phyloP scores from a whole-genome alignment of 1,140 invertebrate genomes.

The Lordiphosa mommai region DNA sequence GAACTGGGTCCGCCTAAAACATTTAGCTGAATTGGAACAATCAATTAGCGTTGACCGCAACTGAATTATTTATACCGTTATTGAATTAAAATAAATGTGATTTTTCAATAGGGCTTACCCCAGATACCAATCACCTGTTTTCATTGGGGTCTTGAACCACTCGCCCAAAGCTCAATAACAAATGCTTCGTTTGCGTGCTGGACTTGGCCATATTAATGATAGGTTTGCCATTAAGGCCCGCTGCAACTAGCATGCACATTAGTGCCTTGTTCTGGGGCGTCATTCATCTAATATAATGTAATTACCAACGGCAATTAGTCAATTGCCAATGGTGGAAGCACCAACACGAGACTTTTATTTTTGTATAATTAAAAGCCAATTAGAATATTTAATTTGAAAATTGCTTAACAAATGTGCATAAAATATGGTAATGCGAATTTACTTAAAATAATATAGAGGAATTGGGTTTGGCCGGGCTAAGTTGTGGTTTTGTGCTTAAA shows the following conservation, averaged over 20 bases:
- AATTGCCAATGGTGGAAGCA: conserved; percentile 43
- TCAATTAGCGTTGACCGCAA: conserved; percentile 55
- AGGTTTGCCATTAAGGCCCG: conserved; percentile 53
- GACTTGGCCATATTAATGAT: conserved; percentile 41
- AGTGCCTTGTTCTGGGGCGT: conserved; percentile 39
- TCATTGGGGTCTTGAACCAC: not conserved
- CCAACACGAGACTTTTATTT: conserved; percentile 41
- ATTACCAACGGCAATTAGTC: conserved; percentile 69
- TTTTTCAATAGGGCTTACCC: conserved; percentile 4
- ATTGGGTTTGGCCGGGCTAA: not conserved
- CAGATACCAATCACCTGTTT: not conserved
- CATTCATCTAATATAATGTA: conserved; percentile 68
- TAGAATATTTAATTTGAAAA: conserved; percentile 71
- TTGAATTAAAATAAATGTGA: conserved; percentile 48
- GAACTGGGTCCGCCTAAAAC: conserved; percentile 36
- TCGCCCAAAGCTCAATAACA: conserved; percentile 21
- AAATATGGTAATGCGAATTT: conserved; percentile 34
- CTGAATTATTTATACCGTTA: conserved; percentile 60
- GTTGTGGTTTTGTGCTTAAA: not conserved
- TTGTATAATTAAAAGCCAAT: conserved; percentile 70
- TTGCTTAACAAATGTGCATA: conserved; percentile 59
- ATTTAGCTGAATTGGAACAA: conserved; percentile 62
- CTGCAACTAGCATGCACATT: conserved; percentile 23
- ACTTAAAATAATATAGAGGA: conserved; percentile 44
- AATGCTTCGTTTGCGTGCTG: conserved; percentile 65